Evolutionary conservation across 2,113 vertebrate species (phyloP).

Genomic region (Platysternon megacephalum): DNA sequence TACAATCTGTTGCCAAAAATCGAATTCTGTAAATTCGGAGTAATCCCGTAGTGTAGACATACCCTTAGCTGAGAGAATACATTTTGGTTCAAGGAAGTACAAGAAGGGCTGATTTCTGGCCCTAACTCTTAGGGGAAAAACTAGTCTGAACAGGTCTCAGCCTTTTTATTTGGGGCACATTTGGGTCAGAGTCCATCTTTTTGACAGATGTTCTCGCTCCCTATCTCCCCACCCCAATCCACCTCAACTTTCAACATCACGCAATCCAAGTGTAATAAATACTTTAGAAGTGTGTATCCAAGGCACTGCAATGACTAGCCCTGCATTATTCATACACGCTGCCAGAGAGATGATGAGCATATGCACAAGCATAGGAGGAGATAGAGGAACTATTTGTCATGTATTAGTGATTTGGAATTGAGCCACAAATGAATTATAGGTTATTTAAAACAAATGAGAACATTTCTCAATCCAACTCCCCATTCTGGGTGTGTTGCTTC

Average conservation of each 20-base stretch:
- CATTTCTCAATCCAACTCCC: not conserved
- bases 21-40: no score
- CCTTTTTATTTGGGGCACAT: not conserved
- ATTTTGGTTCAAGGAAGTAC: not conserved
- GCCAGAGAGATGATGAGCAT: not conserved
- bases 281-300: not conserved
- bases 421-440: not conserved
- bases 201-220: not conserved
- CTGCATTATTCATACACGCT: not conserved
- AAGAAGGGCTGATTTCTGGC: not conserved
- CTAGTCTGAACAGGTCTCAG: not conserved
- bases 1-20: no score
- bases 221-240: not conserved
- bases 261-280: accelerated
- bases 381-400: not conserved
- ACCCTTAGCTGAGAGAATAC: not conserved
- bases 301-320: not conserved
- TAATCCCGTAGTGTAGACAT: no score
- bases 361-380: not conserved
- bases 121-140: not conserved
- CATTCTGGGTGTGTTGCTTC: not conserved
- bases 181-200: not conserved
- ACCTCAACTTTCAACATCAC: not conserved
- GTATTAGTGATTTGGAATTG: not conserved
- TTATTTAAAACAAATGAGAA: not conserved